Conservation (phyloP, 30 jellyfish, hydroid and myxozoan species). For the Calvadosia cruxmelitensis region DNA sequence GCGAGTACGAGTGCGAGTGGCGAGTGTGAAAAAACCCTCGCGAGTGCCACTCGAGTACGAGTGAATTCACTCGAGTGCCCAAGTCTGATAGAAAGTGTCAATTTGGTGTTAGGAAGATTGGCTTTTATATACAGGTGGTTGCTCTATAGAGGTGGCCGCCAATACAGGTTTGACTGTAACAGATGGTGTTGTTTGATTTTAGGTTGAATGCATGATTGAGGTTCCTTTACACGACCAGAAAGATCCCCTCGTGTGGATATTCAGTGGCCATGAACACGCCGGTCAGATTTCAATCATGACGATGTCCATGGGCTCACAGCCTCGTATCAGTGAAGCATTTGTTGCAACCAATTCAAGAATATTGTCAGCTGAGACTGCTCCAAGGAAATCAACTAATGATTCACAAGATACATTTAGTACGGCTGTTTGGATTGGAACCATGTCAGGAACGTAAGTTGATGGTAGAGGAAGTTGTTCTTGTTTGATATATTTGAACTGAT, state of each 20-base stretch:
- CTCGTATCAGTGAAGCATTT: slow-evolving; percentile 67
- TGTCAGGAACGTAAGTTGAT: slow-evolving; percentile 70
- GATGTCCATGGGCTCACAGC: slow-evolving; percentile 70
- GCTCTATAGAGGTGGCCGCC: no score
- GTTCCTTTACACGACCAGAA: slow-evolving; percentile 31
- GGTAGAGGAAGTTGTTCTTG: no score
- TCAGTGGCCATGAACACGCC: slow-evolving; percentile 82
- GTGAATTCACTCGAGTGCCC: no score
- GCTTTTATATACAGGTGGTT: no score
- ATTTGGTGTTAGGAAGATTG: no score
- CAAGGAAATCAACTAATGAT: slow-evolving; percentile 10
- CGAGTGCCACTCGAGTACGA: no score
- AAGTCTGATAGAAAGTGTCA: no score
- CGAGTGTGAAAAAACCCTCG: no score
- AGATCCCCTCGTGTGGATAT: slow-evolving; percentile 72
- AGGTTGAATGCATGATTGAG: slow-evolving; percentile 74
- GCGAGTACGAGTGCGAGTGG: no score
- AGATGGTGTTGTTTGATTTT: not conserved
- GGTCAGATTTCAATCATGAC: slow-evolving; percentile 78
- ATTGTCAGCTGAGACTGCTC: slow-evolving; percentile 74
- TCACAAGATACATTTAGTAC: slow-evolving; percentile 5
- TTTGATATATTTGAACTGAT: no score
- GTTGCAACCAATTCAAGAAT: slow-evolving; percentile 69
- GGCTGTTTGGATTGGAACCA: slow-evolving; percentile 80
- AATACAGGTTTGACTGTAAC: no score